These are phyloP conservation scores for Pyrochroa serraticornis DNA, from an alignment of 2,888 invertebrate species.

Conservation along the genomic window DNA sequence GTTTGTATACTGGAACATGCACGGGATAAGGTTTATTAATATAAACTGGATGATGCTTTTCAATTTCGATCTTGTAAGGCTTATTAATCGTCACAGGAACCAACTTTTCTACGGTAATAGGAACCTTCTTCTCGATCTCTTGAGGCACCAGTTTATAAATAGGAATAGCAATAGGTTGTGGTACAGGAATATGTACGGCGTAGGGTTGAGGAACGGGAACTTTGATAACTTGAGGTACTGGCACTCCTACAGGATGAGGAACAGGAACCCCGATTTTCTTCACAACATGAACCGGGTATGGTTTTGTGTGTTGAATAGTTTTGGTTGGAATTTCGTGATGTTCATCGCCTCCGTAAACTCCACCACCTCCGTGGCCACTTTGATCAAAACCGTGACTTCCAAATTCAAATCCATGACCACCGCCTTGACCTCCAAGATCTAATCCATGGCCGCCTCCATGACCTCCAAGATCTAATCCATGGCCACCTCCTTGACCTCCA, in stretches of 20 bases:
- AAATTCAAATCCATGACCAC: slow-evolving; percentile 56
- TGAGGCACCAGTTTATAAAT: slow-evolving; percentile 76
- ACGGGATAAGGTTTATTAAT: slow-evolving; percentile 74
- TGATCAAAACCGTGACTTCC: slow-evolving; percentile 50
- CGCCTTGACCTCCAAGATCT: slow-evolving; percentile 44
- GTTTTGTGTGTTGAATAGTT: slow-evolving; percentile 72
- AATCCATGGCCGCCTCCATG: slow-evolving; percentile 51
- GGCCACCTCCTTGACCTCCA: slow-evolving; percentile 46
- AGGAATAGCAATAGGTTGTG: slow-evolving; percentile 75
- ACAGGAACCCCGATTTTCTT: slow-evolving; percentile 77
- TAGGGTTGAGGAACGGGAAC: slow-evolving; percentile 78
- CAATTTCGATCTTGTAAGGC: slow-evolving; percentile 77
- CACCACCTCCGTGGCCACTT: slow-evolving; percentile 37
- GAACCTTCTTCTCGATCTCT: slow-evolving; percentile 74
- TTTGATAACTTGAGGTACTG: slow-evolving; percentile 70
- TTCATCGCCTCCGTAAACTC: slow-evolving; percentile 61
- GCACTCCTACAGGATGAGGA: slow-evolving; percentile 74
- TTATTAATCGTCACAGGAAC: slow-evolving; percentile 74
- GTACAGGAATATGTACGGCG: slow-evolving; percentile 72
- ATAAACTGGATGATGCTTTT: slow-evolving; percentile 72
- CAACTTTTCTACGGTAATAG: slow-evolving; percentile 75
- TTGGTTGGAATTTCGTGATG: slow-evolving; percentile 63
- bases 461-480: slow-evolving; percentile 61
- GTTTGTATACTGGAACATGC: slow-evolving; percentile 76
- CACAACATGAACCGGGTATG: slow-evolving; percentile 72